phyloP scores from a whole-genome alignment of 92 coral and sea anemone species.

The Umimayanthus chanpuru region DNA sequence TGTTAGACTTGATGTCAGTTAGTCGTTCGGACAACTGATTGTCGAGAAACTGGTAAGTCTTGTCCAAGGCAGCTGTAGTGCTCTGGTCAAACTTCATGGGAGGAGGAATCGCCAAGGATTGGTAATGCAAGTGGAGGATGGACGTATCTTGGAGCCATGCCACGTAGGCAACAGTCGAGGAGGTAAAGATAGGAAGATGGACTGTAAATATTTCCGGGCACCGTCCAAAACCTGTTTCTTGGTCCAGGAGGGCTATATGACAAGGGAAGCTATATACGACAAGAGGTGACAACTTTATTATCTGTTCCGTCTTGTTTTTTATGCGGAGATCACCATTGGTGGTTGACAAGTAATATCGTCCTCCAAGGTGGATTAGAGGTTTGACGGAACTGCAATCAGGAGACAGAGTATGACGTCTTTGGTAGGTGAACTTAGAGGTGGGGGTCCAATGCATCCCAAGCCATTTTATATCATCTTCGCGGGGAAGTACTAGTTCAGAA shows the following conservation, averaged over 20 bases:
- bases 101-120: not conserved
- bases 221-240: not conserved
- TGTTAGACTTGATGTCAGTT: not conserved
- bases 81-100: not conserved
- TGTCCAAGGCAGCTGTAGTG: not conserved
- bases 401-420: not conserved
- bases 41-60: not conserved
- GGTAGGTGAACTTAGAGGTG: not conserved
- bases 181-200: not conserved
- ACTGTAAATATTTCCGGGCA: not conserved
- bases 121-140: not conserved
- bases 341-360: not conserved
- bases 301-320: not conserved
- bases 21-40: not conserved
- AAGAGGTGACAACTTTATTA: constrained; percentile 9
- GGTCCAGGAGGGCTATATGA: not conserved
- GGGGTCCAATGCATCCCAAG: constrained; percentile 19
- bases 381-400: not conserved
- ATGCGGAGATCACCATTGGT: not conserved
- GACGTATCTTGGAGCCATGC: not conserved
- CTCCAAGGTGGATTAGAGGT: not conserved
- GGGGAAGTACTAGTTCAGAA: not conserved
- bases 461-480: constrained; percentile 32
- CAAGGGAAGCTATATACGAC: not conserved
- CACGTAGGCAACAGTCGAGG: not conserved